phyloP scores from a whole-genome alignment of 2,797 vertebrate species.

The Strix occidentalis region DNA sequence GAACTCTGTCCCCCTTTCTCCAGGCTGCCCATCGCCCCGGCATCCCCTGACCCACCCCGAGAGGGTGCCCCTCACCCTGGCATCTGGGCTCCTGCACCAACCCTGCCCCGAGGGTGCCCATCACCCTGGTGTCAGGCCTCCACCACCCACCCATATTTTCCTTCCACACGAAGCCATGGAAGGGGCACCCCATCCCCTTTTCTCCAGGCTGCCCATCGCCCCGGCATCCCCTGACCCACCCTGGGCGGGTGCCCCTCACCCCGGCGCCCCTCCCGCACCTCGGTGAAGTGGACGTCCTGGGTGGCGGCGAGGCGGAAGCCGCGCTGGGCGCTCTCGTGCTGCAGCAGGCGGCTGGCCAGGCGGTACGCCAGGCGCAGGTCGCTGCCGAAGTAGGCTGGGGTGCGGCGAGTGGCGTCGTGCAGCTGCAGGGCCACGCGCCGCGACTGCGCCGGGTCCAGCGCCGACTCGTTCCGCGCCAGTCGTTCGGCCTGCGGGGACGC shows the following conservation, averaged over 20 bases:
- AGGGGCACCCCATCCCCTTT: too few species aligned
- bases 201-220: too few species aligned
- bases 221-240: too few species aligned
- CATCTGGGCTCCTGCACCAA: neutral
- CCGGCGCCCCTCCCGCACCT: constrained; percentile 75
- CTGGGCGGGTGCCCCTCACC: too few species aligned
- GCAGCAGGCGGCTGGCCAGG: constrained; percentile 84
- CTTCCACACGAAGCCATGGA: too few species aligned
- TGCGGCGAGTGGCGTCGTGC: constrained; percentile 84
- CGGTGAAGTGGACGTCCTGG: constrained; percentile 93
- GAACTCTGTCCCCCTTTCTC: too few species aligned
- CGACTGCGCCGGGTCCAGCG: constrained; percentile 80
- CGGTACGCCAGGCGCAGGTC: constrained; percentile 89
- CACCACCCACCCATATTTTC: neutral
- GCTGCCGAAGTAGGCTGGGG: constrained; percentile 84
- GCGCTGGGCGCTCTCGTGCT: constrained; percentile 86
- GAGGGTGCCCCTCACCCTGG: neutral
- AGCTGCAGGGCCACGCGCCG: constrained; percentile 83
- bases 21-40: too few species aligned
- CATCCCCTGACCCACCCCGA: too few species aligned
- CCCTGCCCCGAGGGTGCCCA: neutral
- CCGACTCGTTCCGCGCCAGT: constrained; percentile 81
- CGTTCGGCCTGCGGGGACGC: constrained; percentile 72
- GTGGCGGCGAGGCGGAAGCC: constrained; percentile 93
- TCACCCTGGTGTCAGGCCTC: neutral